These are phyloP conservation scores for Nycticryphes semicollaris DNA, from an alignment of 2,113 vertebrate species.

Conservation along the genomic window DNA sequence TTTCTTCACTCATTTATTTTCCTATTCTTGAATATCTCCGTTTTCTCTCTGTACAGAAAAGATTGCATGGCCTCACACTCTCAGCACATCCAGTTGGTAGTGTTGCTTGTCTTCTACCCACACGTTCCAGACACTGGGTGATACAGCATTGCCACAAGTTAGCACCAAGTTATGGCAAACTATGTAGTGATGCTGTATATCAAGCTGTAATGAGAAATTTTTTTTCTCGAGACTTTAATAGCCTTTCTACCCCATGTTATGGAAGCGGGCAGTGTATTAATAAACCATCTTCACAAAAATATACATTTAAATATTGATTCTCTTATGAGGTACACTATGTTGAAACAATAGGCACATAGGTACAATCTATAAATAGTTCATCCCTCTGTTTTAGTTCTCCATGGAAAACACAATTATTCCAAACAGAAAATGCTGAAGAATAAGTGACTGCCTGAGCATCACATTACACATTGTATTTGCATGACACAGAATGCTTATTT, in stretches of 20 bases:
- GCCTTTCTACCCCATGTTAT: not conserved
- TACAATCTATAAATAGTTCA: not conserved
- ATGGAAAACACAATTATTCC: not conserved
- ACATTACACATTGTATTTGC: not conserved
- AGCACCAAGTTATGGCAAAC: not conserved
- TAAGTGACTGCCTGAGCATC: not conserved
- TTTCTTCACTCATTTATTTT: not conserved
- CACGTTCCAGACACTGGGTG: not conserved
- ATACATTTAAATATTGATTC: not conserved
- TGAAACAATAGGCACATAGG: not conserved
- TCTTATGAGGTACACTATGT: not conserved
- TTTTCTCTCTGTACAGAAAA: not conserved
- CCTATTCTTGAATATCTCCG: rapidly evolving
- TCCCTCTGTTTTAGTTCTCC: not conserved
- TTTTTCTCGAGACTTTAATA: not conserved
- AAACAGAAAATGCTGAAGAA: not conserved
- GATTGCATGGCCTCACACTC: not conserved
- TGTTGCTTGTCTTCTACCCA: not conserved
- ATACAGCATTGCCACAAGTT: not conserved
- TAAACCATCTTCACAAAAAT: not conserved
- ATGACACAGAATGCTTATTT: not conserved
- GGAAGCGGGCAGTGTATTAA: not conserved
- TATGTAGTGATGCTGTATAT: not conserved
- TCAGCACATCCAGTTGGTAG: not conserved
- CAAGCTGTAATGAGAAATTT: not conserved